Evolutionary conservation across 2,888 invertebrate genomes (phyloP), one percentile per base, ranked within the genome.

Genomic region (Hirudinaria manillensis): DNA sequence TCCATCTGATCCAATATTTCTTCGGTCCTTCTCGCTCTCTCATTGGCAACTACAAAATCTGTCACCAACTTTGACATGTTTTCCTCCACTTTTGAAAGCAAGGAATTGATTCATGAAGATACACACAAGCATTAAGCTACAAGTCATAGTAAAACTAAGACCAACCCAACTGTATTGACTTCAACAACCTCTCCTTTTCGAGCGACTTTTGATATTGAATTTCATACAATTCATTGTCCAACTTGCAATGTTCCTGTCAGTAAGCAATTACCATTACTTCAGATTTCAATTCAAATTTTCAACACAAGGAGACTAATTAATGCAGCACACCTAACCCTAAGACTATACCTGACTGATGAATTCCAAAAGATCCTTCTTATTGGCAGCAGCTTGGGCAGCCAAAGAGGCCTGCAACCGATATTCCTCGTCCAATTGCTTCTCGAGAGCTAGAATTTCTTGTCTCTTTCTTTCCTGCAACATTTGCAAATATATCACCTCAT

Each of bases 1-100:
- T 85, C 84, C 77, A 84, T 80, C 27, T 78, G 76, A 70, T 85
- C 84, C 74, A 84, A 77, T 16, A 84, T 76, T 66, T 81, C 82
- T 77, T 84, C 85, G 1, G 81, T 83, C 73, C 82, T 81, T 75
- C 79, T 80, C 6, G 83, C 82, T 72, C 83, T 82, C 65, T 81
- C 82, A 76, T 82, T 84, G 79, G 83, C 82, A 34, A 80, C 80
- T 45, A 83, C 77, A 70, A 85, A 77, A 53, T 81, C 75, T 4
- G 78, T 55, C 32, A 84, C 81, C 71, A 84, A 76, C 24, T 79
- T 78, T 53, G 80, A 79, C 4, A 83, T 80, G n/a, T 76, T 77
- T 67, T 74, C 75, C 71, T 80, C 80, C 6, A 77, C 80, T 79
- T 68, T 38, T 24, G 29, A 75, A n/a, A 32, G 29, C n/a, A 29